A percentile compares a stretch with the other conserved stretches of the same genome.
phyloP scores from a whole-genome alignment of 2,113 vertebrate species.

The Mirounga angustirostris region DNA sequence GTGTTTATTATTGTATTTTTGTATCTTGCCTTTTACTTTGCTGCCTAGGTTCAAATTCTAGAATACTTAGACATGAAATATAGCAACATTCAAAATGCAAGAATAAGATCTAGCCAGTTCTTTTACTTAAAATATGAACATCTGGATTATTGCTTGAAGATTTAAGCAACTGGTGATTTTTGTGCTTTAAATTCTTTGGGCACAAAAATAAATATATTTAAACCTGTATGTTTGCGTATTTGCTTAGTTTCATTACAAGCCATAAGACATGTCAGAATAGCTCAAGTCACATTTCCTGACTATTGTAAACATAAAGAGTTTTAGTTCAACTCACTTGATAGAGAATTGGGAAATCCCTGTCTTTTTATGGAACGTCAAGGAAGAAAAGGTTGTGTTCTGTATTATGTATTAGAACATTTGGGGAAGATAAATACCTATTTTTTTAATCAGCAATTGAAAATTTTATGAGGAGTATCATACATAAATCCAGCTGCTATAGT shows the following conservation, averaged over 20 bases:
- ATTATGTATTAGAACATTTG: background rate
- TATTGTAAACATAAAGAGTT: background rate
- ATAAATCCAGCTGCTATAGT: background rate
- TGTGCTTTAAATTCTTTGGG: background rate
- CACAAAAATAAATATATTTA: constrained; percentile 42
- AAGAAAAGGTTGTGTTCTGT: background rate
- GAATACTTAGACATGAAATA: background rate
- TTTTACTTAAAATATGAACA: background rate
- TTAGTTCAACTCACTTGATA: background rate
- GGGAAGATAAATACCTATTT: background rate
- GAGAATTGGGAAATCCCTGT: background rate
- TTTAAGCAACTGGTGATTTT: background rate
- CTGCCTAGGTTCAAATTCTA: background rate
- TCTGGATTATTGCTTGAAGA: background rate
- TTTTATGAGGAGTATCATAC: background rate
- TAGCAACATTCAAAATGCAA: background rate
- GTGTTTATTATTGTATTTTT: background rate
- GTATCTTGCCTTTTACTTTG: background rate
- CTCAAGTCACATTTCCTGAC: background rate
- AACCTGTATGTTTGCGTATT: background rate
- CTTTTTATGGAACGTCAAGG: background rate
- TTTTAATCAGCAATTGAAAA: background rate
- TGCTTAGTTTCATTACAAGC: background rate
- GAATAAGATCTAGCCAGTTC: background rate
- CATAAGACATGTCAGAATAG: background rate